A percentile compares a stretch with the other conserved stretches of the same genome.
phyloP scores from a whole-genome alignment of 2,888 invertebrate species.

The Unio pictorum region DNA sequence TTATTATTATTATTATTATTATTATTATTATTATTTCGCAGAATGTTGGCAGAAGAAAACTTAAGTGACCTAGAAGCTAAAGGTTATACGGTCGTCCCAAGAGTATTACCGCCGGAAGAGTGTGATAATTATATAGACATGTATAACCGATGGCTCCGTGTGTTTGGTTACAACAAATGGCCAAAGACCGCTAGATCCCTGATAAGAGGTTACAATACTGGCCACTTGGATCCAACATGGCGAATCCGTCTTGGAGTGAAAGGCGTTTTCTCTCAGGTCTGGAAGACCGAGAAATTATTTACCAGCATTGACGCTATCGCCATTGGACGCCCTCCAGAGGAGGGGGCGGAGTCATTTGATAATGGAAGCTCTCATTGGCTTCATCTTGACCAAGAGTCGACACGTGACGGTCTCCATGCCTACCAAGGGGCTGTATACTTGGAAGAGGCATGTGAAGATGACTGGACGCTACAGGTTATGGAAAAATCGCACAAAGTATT shows the following conservation, averaged over 20 bases:
- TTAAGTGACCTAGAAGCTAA: constrained; percentile 29
- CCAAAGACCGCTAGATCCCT: constrained; percentile 27
- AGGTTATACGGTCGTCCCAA: constrained; percentile 35
- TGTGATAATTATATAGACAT: constrained; percentile 33
- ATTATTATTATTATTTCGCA: constrained; percentile 1
- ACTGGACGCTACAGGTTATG: constrained; percentile 47
- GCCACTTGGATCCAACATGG: constrained; percentile 47
- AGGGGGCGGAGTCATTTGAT: constrained; percentile 24
- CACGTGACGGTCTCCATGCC: constrained; percentile 44
- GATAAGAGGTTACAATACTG: constrained; percentile 40
- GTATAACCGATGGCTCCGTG: constrained; percentile 29
- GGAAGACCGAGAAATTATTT: constrained; percentile 55
- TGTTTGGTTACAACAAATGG: constrained; percentile 16
- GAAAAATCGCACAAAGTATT: constrained; percentile 41
- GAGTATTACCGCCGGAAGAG: constrained; percentile 25
- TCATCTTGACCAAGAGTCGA: constrained; percentile 49
- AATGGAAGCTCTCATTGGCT: constrained; percentile 26
- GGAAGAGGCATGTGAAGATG: constrained; percentile 45
- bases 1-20: background rate
- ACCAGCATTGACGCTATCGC: constrained; percentile 56
- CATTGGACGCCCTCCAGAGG: constrained; percentile 52
- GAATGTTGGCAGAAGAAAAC: constrained; percentile 29
- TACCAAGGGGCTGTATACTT: constrained; percentile 55
- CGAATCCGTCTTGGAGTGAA: constrained; percentile 35
- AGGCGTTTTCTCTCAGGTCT: constrained; percentile 46